Evolutionary conservation across 2,888 invertebrate species (phyloP).

Genomic region (Apeira syringaria): DNA sequence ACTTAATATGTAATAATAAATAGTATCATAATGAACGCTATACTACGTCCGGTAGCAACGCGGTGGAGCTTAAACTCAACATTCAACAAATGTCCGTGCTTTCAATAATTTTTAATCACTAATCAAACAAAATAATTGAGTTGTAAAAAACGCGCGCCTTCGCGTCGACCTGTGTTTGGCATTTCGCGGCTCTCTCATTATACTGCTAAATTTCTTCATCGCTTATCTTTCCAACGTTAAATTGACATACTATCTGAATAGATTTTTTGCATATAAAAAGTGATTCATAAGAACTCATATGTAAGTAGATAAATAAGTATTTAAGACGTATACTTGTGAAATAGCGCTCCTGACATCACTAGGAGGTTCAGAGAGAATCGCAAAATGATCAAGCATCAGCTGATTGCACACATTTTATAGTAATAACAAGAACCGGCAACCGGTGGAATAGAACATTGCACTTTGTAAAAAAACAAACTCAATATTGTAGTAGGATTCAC

Average conservation of each 20-base stretch:
- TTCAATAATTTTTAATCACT: conserved; percentile 63
- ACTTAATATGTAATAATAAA: too few species aligned
- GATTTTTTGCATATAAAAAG: too few species aligned
- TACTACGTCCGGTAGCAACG: conserved; percentile 44
- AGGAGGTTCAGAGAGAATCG: conserved; percentile 50
- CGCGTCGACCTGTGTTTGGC: conserved; percentile 59
- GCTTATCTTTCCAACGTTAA: too few species aligned
- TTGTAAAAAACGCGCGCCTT: conserved; percentile 77
- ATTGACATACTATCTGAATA: too few species aligned
- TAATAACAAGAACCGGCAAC: conserved; percentile 79
- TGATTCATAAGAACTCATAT: too few species aligned
- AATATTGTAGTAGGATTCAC: conserved; percentile 83
- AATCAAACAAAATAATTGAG: conserved; percentile 75
- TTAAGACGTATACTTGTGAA: conserved; percentile 22
- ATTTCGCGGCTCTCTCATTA: conserved; percentile 36
- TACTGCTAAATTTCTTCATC: too few species aligned
- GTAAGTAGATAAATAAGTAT: conserved; percentile 8
- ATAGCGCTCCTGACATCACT: conserved; percentile 44
- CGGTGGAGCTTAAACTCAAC: conserved; percentile 57
- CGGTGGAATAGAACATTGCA: conserved; percentile 83
- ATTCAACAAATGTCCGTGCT: conserved; percentile 59
- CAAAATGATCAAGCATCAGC: conserved; percentile 55
- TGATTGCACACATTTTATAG: conserved; percentile 70
- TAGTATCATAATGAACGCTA: conserved; percentile 40
- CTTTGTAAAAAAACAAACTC: conserved; percentile 81